A percentile compares a stretch with the other conserved stretches of the same genome.
Conservation (phyloP, 2,113 vertebrate genomes). For the Hemibagrus wyckioides region DNA sequence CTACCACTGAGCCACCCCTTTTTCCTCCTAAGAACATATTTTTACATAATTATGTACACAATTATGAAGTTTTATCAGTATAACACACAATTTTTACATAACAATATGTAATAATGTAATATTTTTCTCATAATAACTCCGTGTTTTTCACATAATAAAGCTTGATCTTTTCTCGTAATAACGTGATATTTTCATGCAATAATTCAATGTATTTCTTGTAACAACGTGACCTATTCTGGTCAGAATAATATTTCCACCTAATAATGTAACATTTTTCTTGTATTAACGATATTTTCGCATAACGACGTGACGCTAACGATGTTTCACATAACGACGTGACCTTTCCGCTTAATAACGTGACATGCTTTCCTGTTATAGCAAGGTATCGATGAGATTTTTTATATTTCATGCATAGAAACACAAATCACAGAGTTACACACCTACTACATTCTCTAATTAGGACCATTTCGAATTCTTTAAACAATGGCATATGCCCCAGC, state of each 20-base stretch:
- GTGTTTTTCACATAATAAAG: background rate
- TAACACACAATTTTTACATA: too few relatives aligned
- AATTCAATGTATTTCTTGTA: too few relatives aligned
- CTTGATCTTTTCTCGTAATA: background rate
- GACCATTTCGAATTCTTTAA: conserved; percentile 52
- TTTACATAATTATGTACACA: too few relatives aligned
- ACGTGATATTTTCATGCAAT: background rate
- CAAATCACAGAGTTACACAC: background rate
- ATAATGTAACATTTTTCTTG: background rate
- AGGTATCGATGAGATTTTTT: background rate
- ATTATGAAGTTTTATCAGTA: too few relatives aligned
- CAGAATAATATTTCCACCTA: too few relatives aligned
- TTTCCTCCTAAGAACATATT: too few relatives aligned
- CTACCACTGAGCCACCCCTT: too few relatives aligned
- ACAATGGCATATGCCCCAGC: conserved; percentile 50
- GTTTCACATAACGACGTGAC: background rate
- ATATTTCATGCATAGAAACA: background rate
- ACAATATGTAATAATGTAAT: background rate
- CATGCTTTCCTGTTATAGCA: background rate
- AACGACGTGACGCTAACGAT: too few relatives aligned
- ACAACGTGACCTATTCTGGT: too few relatives aligned
- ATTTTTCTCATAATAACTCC: too few relatives aligned
- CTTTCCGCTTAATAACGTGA: background rate
- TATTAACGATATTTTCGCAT: background rate
- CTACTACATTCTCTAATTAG: conserved; percentile 61